Base-by-base conservation (phyloP, 2,888 invertebrate species). In the Serripes groenlandicus region DNA sequence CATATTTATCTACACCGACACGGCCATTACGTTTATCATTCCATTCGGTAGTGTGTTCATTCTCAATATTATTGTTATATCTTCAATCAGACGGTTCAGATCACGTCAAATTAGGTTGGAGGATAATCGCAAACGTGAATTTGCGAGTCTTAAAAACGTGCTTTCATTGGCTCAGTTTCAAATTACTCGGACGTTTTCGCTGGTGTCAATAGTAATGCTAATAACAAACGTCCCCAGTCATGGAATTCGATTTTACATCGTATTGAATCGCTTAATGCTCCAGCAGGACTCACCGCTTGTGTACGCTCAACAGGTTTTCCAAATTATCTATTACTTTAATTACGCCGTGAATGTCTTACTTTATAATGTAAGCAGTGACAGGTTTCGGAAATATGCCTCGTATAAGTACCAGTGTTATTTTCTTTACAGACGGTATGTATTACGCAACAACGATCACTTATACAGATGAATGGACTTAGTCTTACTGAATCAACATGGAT, bases 191-290 rank as follows among this genome's bases (percentile, higher is more conserved):
- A 91, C 90, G 83, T 87, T 93, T 74, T 87, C 92, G 34, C 85
- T 91, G n/a, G 89, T 93, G 28, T 92, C 92, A 28, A 88, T 87
- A 11, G 87, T 92, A 7, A 88, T 92, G 70, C 80, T 93, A 3
- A 78, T 93, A n/a, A 89, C 92, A 4, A 90, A 91, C 70, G 82
- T 93, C 18, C 93, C 93, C 18, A 92, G 92, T 66, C 91, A 93
- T 83, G 91, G 90, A 15, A 89, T 91, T 49, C 79, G 92, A 9
- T 78, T 92, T 34, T 91, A 90, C 71, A 79, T 90, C 9, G 76
- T 90, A 32, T 75, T 90, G 34, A 72, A 78, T 32, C 78, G 86
- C 18, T 52, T 87, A 52, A 62, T 86, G 18, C 70, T 81, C 1
- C 60, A 72, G 3, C 49, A 54, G 68, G 68, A 75, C 56, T 42